Base-by-base conservation (phyloP, 2,797 vertebrate genomes). In the Mormyrops attenuatus region DNA sequence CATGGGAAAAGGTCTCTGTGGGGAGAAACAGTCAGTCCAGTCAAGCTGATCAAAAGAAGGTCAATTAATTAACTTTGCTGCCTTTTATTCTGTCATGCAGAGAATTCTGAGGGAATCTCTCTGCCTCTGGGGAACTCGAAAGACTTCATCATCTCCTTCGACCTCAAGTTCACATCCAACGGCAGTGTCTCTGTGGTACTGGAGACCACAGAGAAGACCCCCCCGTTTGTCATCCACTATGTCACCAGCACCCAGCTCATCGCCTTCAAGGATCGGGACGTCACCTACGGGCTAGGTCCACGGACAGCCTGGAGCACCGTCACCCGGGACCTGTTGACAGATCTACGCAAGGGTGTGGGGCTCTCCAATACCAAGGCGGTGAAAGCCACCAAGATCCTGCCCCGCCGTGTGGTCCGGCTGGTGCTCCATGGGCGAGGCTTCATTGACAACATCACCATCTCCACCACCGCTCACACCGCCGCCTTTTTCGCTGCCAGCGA, bases 311-410 rank as follows among this genome's bases (percentile, higher is more conserved):
- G 99, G 99, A 98, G 96, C 95, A 98, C 97, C 0, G 92, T 99
- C 88, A 99, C 98, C 66, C 95, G 99, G 0, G 99, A 99, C 94
- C 96, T 99, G 69, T 93, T 99, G 30, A 99, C 98, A 0, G 99
- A 99, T 92, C 97, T 99, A 9, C 96, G 97, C 90, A 99, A 99
- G 90, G 99, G 99, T 1, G 96, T 99, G 0, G 99, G 99, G 0
- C 96, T 99, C 91, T 99, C 99, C 9, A 98, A 97, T 96, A 99
- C 99, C 0, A 99, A 99, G 94, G 98, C 98, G 0, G 99, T 99
- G 26, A 98, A 97, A 92, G 97, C 97, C 57, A 99, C 99, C 41
- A 99, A 97, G 94, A 97, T 98, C 90, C 97, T 99, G 97, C 98
- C 98, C 88, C 96, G 95, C 84, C 95, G 96, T 15, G 97, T 99